Evolutionary conservation across 1,140 invertebrate genomes (phyloP).

Genomic region (Platyura marginata): DNA sequence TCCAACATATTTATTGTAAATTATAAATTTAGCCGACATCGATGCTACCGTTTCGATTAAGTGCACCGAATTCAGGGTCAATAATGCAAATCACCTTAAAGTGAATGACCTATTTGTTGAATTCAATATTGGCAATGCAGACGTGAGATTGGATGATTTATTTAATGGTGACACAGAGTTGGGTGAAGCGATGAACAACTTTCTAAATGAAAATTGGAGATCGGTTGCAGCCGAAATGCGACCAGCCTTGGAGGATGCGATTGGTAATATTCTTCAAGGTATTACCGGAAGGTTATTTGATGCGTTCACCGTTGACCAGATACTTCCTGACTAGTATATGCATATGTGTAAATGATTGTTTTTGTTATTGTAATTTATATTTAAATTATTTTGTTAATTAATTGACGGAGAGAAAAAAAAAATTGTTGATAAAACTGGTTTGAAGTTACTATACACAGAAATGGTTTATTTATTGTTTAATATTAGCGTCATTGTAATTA

Average conservation of each 20-base stretch:
- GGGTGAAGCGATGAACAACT: slow-evolving; percentile 37
- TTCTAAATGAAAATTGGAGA: slow-evolving; percentile 40
- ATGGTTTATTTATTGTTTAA: no score
- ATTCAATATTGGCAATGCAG: slow-evolving; percentile 37
- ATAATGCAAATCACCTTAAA: slow-evolving; percentile 30
- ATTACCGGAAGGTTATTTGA: slow-evolving; percentile 31
- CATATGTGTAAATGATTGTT: no score
- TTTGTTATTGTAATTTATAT: background rate
- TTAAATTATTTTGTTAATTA: background rate
- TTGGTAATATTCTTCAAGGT: slow-evolving; percentile 31
- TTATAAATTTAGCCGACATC: slow-evolving; percentile 33
- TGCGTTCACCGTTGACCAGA: background rate
- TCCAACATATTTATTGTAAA: background rate
- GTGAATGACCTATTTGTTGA: slow-evolving; percentile 40
- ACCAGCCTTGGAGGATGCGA: slow-evolving; percentile 31
- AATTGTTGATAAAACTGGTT: no score
- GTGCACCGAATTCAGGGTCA: slow-evolving; percentile 19
- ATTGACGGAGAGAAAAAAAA: no score
- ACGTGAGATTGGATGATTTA: slow-evolving; percentile 42
- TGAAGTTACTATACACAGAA: no score
- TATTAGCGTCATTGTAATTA: no score
- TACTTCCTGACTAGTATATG: background rate
- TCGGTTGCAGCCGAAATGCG: slow-evolving; percentile 32
- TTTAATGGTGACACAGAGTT: slow-evolving; percentile 47
- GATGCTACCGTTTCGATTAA: slow-evolving; percentile 34